Base-by-base conservation (phyloP, 1,140 invertebrate genomes). In the Agraylea sexmaculata region DNA sequence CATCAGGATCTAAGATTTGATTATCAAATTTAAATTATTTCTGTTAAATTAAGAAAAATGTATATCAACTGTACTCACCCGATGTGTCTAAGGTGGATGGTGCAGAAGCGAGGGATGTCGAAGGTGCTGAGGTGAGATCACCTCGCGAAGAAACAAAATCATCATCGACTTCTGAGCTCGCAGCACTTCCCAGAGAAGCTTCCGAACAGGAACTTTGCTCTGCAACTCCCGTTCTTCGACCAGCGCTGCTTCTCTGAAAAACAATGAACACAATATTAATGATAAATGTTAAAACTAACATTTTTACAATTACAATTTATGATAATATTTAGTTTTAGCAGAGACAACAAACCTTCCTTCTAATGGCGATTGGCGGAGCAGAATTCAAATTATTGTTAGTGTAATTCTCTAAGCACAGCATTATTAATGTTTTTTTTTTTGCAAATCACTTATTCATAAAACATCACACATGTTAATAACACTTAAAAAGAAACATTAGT, bases 171-270 rank as follows among this genome's bases (percentile, higher is more conserved):
- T 79, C 76, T 3, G 75, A 79, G 55, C 75, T 78, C 38, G 71
- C 76, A 65, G 79, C 77, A 58, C 77, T 80, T 57, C 78, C 69
- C 22, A 80, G 63, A 18, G 77, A 80, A 36, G 77, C 77, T 56
- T 79, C 77, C 56, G 77, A 79, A 58, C 76, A 80, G 6, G 75
- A 78, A 45, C 76, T 78, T 56, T 77, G 75, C 22, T 74, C 74
- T 53, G 73, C 71, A 58, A 58, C 57, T 25, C 22, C 22, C 21
- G 30, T 40, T 12, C 42, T 36, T 43, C 42, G 17, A 11, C 35
- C 35, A 8, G 28, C 16, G 7, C 35, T 28, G 16, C 47, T n/a
- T 23, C 64, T 68, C 51, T 31, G 63, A 64, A 34, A 47, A 42
- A 46, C 21, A 49, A 43, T 38, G 43, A 42, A 53, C 20, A 43